Evolutionary conservation across 2,888 invertebrate genomes (phyloP).

Genomic region (Drosophila conformis): DNA sequence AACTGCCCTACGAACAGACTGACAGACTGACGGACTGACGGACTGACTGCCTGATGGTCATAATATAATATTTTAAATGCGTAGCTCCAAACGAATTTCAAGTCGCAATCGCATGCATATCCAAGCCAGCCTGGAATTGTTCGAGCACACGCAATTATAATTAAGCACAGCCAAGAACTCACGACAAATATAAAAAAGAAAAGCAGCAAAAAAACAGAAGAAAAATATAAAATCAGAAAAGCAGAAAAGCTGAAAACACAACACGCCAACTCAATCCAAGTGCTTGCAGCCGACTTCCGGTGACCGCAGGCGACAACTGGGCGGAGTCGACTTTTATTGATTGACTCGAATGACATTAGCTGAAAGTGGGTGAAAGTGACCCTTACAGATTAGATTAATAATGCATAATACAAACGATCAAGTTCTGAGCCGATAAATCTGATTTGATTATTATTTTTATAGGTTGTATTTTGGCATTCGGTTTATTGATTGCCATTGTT

Average conservation of each 20-base stretch:
- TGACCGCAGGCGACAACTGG: conserved; percentile 36
- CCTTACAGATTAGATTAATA: background rate
- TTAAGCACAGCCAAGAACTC: conserved; percentile 70
- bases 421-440: conserved; percentile 1
- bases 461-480: background rate
- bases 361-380: conserved; percentile 11
- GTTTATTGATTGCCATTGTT: background rate
- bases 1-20: conserved; percentile 22
- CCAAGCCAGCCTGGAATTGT: conserved; percentile 39
- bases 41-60: conserved; percentile 15
- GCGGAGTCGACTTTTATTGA: conserved; percentile 15
- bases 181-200: conserved; percentile 53
- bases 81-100: conserved; percentile 30
- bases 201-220: conserved; percentile 26
- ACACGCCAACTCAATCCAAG: conserved; percentile 57
- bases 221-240: background rate
- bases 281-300: conserved; percentile 44
- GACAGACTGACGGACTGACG: conserved; percentile 1
- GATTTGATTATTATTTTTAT: background rate
- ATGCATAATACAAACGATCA: background rate
- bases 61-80: conserved; percentile 59
- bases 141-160: conserved; percentile 81
- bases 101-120: conserved; percentile 44
- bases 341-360: conserved; percentile 35
- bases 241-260: conserved; percentile 6